A percentile compares a stretch with the other conserved stretches of the same genome.
phyloP scores from a whole-genome alignment of 2,113 vertebrate genomes.

The Symphodus melops region DNA sequence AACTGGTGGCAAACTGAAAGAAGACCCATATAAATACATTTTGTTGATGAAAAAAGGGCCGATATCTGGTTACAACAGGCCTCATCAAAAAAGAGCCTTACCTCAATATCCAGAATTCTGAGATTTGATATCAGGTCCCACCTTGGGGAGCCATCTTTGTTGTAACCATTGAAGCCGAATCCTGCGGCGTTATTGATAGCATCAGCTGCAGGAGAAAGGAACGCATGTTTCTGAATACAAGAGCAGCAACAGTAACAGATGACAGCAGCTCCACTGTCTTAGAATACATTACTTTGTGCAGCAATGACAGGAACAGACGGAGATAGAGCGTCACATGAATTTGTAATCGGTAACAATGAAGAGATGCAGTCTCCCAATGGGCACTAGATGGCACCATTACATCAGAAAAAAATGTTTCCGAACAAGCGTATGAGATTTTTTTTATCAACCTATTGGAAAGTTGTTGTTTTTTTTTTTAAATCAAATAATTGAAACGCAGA shows the following conservation, averaged over 20 bases:
- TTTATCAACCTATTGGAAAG: not conserved
- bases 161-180: slow-evolving; percentile 96
- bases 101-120: slow-evolving; percentile 96
- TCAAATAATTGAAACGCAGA: not conserved
- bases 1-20: slow-evolving; percentile 94
- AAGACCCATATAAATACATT: slow-evolving; percentile 24
- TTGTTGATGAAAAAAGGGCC: not conserved
- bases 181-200: slow-evolving; percentile 99
- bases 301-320: slow-evolving; percentile 37
- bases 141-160: slow-evolving; percentile 88
- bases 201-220: slow-evolving; percentile 86
- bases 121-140: slow-evolving; percentile 98
- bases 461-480: not conserved
- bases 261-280: not conserved
- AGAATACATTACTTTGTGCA: slow-evolving; percentile 10
- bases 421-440: not conserved
- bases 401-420: not conserved
- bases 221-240: slow-evolving; percentile 23
- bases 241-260: not conserved
- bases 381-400: slow-evolving; percentile 77
- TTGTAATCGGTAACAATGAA: not conserved
- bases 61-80: not conserved
- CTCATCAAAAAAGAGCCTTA: slow-evolving; percentile 56
- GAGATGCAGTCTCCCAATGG: not conserved
- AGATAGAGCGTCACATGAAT: slow-evolving; percentile 1